Evolutionary conservation across 2,888 invertebrate species (phyloP), one percentile per base, ranked within the genome.

Genomic region (Melanotus villosus): DNA sequence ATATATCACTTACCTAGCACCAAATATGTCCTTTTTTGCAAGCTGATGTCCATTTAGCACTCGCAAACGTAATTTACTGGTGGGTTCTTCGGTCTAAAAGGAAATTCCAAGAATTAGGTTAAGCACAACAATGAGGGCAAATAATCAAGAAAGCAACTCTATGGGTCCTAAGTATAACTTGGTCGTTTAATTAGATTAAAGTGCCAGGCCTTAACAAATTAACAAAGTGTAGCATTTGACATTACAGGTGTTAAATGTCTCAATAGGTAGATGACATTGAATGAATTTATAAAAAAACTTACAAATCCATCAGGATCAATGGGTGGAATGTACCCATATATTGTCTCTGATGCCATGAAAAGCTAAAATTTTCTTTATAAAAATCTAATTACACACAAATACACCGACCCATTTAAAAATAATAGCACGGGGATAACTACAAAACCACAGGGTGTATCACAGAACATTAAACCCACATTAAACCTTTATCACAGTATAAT

Each of bases 11-110:
- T 85, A 96, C 96, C 96, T 97, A 80, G 98, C 98, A 80, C 99
- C 99, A 88, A 99, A 99, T 80, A 99, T 98, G 85, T 99, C 99
- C 86, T 99, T 99, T 85, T 98, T 98, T 65, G 98, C 98, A 81
- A 99, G 88, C 78, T 95, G 93, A 85, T 93, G 93, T 30, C 96
- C 97, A 77, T 93, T 92, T 75, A 96, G 88, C 72, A 98, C 92
- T 86, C 91, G 92, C 83, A 98, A 88, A 80, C 96, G 91, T 83
- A 97, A 88, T 84, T 94, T 90, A 86, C 90, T 92, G 81, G 93
- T 92, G 76, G 91, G 90, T 84, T 94, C 93, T 85, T 93, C 93
- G 85, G 89, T 90, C 93, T 93, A 86, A 50, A 89, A 84, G 59
- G 45, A 71, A 76, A 58, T 65, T 56, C 56, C 38, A 56, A n/a